Evolutionary conservation across 1,140 invertebrate genomes (phyloP), one percentile per base, ranked within the genome.

Genomic region (Camponotus vicinus): DNA sequence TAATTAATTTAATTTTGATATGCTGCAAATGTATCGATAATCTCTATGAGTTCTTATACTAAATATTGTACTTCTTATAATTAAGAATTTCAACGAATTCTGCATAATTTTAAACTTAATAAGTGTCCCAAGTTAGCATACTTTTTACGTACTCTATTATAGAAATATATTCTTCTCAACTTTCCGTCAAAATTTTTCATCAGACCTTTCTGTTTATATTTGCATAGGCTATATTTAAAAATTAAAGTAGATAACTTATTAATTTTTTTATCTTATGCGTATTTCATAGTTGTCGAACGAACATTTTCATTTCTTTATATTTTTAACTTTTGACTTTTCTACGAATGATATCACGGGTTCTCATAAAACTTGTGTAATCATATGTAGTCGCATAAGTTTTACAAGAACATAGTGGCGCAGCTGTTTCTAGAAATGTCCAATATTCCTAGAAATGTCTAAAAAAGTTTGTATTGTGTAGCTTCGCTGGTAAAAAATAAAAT

Each of bases 391-490:
- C 42, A n/a, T 11, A 67, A 55, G 45, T 79, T 79, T 69, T 7
- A 11, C n/a, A 40, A 34, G 11, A 40, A 55, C 42, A 15, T 18
- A 69, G 8, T 55, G 45, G 2, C 37, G 7, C 63, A 80, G 63
- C 13, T 69, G 77, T 34, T 55, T 9, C 45, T 55, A 52, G 63
- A 67, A 79, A 78, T 67, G 55, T 69, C 55, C 21, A 21, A 21
- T 21, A 21, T 34, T 55, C 13, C 45, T 55, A 52, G 63, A 67
- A 79, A 78, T 67, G 55, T 69, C 55, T 4, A 69, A 13, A 37
- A 21, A 52, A 79, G 77, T 80, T 79, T 52, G n/a, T 32, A 52
- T 37, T 55, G 63, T 27, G 45, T 34, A 55, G n/a, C 8, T 67
- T 34, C 3, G 3, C 32, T 79, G 2, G 67, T 55, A 18, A 52